Evolutionary conservation across 2,113 vertebrate species (phyloP), one percentile per base, ranked within the genome.

Genomic region (Oreochromis spilurus): DNA sequence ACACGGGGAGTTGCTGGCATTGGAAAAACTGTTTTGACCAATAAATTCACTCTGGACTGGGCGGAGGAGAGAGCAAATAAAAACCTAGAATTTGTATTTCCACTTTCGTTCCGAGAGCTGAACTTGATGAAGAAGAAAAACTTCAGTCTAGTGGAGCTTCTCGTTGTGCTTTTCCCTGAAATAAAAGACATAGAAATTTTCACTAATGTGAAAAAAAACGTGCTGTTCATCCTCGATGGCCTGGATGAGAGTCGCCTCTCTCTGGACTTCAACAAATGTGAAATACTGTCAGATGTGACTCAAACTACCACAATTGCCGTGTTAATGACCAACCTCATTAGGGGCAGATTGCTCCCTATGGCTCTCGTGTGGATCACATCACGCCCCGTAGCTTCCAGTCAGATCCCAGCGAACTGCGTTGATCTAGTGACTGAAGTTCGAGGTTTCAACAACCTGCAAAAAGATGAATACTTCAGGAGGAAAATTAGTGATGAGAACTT

Each of bases 1-100:
- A 95, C 95, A 2, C 91, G 88, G 53, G 95, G 95, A 53, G 90
- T 95, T 1, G 94, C 95, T 9, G 95, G 95, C 17, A 95, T 95
- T 4, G 95, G 95, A 43, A 95, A 95, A 89, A 95, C 95, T 0
- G 82, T 95, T 4, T 85, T 80, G 1, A 19, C 12, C 65, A 89
- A 89, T 24, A 95, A 95, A 52, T 95, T 95, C 52, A 88, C 87
- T 43, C 62, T 95, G 2, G 95, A 95, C 84, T 95, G 95, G 94
- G 92, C 92, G 2, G 93, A 95, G 43, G 89, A 84, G 54, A 90
- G 12, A 57, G 89, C 84, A 16, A 93, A 93, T 83, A 34, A 81
- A 19, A 4, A 90, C 78, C 72, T 95, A 34, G 87, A 91, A 2
- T 94, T 95, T 58, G 88, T 95, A 3, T 94, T 95, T 67, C 93